Base-by-base conservation (phyloP, 1,140 invertebrate species). In the Andrena cerasifolii region DNA sequence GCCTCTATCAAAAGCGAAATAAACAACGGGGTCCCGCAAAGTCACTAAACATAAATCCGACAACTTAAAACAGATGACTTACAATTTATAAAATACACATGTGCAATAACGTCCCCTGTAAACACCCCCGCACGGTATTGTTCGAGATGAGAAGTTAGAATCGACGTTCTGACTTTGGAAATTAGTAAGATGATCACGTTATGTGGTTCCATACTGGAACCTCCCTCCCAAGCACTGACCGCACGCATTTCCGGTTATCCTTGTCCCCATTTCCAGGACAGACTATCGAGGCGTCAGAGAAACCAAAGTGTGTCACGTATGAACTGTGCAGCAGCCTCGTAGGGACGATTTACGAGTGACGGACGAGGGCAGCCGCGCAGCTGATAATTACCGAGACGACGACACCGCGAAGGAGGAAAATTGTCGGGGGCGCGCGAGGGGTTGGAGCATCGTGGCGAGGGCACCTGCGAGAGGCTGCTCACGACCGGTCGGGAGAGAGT, bases 401-500 rank as follows among this genome's bases (percentile, higher is more conserved):
- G 78, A 67, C 66, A 70, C 72, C 67, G 12, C 7, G 70, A 56
- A 68, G 67, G 65, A 70, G 58, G 65, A 53, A 63, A 78, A 79
- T 75, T 49, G 63, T 47, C 45, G 72, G 56, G 53, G 65, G 74
- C 76, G 67, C 78, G 73, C 63, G 53, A 79, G 74, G 75, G 81
- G 61, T 71, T 66, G 71, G 79, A 66, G 83, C 70, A 54, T 59
- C 67, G 77, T 83, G 77, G 61, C 59, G 77, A 72, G 77, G 84
- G 75, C 89, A 90, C 89, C 87, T 89, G 89, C 82, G 87, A 74
- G 78, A 71, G 61, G 54, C 72, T 74, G 36, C 61, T 59, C 62
- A 51, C 58, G 43, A 53, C 53, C 71, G n/a, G n/a, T 51, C 72
- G 61, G 81, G 80, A 85, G 83, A 86, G 84, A 84, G 80, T n/a